phyloP scores from a whole-genome alignment of 1,140 invertebrate species.

The Orius insidiosus region DNA sequence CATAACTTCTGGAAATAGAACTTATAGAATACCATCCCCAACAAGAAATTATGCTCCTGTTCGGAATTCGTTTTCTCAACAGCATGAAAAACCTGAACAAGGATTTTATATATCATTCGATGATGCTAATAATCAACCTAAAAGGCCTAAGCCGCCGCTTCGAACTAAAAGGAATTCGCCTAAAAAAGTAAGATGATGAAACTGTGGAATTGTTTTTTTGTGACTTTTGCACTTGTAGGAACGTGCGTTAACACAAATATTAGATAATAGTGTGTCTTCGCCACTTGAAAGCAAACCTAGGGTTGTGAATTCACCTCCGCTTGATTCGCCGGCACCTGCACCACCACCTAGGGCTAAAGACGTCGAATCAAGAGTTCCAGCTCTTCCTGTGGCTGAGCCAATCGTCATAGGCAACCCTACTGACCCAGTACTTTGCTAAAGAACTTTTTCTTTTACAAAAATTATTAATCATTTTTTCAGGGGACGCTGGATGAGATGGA shows the following conservation, averaged over 20 bases:
- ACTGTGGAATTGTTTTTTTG: constrained; percentile 2
- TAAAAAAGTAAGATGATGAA: constrained; percentile 41
- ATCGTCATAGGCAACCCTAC: constrained; percentile 51
- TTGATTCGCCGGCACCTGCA: constrained; percentile 7
- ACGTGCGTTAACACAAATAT: constrained; percentile 17
- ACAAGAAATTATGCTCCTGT: constrained; percentile 44
- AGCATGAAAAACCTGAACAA: constrained; percentile 41
- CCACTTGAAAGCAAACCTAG: neutral
- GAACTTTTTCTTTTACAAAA: neutral
- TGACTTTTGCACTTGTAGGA: constrained; percentile 17
- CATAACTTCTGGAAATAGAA: constrained; percentile 70
- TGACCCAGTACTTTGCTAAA: constrained; percentile 39
- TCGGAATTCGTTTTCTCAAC: constrained; percentile 47
- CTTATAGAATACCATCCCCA: constrained; percentile 68
- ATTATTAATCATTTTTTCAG: constrained; percentile 27
- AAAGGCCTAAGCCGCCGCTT: constrained; percentile 72
- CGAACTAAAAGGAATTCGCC: constrained; percentile 56
- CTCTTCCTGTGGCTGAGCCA: constrained; percentile 25
- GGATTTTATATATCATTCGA: constrained; percentile 94
- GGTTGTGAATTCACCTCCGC: constrained; percentile 6
- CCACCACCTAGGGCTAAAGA: constrained; percentile 4
- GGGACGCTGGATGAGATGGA: constrained; percentile 74
- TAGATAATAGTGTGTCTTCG: constrained; percentile 11
- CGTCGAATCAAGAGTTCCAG: neutral
- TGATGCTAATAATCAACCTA: constrained; percentile 50